Conservation (phyloP, 1,140 invertebrate genomes). For the Dinoponera quadriceps region DNA sequence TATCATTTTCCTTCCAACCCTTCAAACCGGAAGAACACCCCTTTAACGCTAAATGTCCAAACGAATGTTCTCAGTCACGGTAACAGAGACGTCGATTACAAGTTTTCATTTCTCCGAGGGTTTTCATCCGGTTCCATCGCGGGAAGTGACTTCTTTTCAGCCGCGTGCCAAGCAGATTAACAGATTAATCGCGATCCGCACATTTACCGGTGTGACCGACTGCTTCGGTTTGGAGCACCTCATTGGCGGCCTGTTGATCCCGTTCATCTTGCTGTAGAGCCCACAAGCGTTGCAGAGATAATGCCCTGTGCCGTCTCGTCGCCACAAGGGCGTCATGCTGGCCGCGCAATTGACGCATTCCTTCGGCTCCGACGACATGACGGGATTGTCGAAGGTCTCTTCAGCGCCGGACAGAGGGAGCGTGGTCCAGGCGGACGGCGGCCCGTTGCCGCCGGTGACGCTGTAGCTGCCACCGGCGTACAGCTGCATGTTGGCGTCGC, state of each 20-base stretch:
- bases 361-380: constrained; percentile 87
- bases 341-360: constrained; percentile 97
- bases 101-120: too few species aligned
- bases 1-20: too few species aligned
- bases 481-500: constrained; percentile 77
- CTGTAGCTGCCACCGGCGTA: constrained; percentile 78
- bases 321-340: constrained; percentile 94
- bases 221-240: constrained; percentile 86
- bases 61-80: too few species aligned
- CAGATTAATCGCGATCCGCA: constrained; percentile 45
- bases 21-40: too few species aligned
- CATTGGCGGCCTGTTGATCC: constrained; percentile 92
- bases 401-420: constrained; percentile 73
- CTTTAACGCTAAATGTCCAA: too few species aligned
- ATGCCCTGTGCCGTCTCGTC: constrained; percentile 94
- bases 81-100: too few species aligned
- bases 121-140: too few species aligned
- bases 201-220: constrained; percentile 77
- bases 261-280: constrained; percentile 94
- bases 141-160: too few species aligned
- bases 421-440: constrained; percentile 74
- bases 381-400: constrained; percentile 76
- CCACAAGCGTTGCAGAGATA: constrained; percentile 96
- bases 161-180: constrained; percentile 9
- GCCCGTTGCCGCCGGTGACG: constrained; percentile 69